These are phyloP conservation scores for Selenia dentaria DNA, from an alignment of 2,888 invertebrate genomes.

Conservation along the genomic window DNA sequence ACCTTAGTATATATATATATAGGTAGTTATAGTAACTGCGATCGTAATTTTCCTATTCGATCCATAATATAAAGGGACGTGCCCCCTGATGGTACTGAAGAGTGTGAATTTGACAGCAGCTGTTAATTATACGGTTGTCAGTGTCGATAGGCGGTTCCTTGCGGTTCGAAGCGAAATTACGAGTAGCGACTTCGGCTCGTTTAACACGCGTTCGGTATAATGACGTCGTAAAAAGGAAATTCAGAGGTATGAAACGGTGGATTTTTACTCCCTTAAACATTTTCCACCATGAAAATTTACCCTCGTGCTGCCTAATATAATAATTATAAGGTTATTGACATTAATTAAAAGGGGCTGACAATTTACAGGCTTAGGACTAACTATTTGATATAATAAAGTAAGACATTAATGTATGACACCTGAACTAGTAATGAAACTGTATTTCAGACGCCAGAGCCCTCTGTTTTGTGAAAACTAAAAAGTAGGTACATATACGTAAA, in stretches of 20 bases:
- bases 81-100: slow-evolving; percentile 41
- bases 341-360: too few relatives aligned
- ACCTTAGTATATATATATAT: too few relatives aligned
- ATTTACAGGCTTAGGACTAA: too few relatives aligned
- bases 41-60: too few relatives aligned
- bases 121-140: slow-evolving; percentile 74
- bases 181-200: slow-evolving; percentile 55
- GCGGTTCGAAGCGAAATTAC: slow-evolving; percentile 59
- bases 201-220: slow-evolving; percentile 60
- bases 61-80: slow-evolving; percentile 44
- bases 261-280: slow-evolving; percentile 38
- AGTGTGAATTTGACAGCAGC: slow-evolving; percentile 73
- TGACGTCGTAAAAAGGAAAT: slow-evolving; percentile 57
- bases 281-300: slow-evolving; percentile 19
- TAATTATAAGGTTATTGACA: too few relatives aligned
- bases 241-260: slow-evolving; percentile 40
- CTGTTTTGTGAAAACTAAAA: too few relatives aligned
- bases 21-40: too few relatives aligned
- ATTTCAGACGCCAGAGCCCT: too few relatives aligned
- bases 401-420: too few relatives aligned
- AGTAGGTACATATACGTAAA: too few relatives aligned
- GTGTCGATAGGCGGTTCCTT: slow-evolving; percentile 52
- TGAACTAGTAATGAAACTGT: too few relatives aligned
- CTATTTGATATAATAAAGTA: too few relatives aligned
- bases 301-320: background rate